Evolutionary conservation across 2,888 invertebrate genomes (phyloP).

Genomic region (Stenotaenia linearis): DNA sequence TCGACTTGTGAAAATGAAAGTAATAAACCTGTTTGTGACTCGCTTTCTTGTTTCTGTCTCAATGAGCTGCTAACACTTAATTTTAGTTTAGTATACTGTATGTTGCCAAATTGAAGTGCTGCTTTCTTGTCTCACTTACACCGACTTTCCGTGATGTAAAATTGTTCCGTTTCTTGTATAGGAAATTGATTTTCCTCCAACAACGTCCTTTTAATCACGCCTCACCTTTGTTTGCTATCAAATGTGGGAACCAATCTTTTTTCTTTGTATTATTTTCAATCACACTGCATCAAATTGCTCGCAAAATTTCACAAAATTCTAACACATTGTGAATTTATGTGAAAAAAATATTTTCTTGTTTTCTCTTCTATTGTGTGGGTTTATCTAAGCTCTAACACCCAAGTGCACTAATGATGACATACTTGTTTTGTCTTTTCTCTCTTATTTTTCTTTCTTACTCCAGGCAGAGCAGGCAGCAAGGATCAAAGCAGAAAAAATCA

Average conservation of each 20-base stretch:
- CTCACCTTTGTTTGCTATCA: not conserved
- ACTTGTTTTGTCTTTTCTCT: conserved; percentile 26
- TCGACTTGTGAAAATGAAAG: not conserved
- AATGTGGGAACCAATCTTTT: not conserved
- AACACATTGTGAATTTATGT: not conserved
- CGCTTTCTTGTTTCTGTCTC: not conserved
- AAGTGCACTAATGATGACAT: conserved; percentile 21
- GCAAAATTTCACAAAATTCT: not conserved
- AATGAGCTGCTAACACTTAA: not conserved
- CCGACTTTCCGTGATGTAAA: not conserved
- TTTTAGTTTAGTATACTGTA: not conserved
- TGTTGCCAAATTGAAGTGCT: not conserved
- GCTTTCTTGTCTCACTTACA: not conserved
- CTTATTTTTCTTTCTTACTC: conserved; percentile 34
- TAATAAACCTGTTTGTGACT: not conserved
- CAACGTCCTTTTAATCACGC: not conserved
- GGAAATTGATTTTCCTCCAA: not conserved
- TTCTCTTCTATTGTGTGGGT: conserved; percentile 32
- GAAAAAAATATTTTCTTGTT: conserved; percentile 28
- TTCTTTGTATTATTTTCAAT: conserved; percentile 13
- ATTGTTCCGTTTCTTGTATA: not conserved
- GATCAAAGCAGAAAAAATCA: conserved; percentile 90
- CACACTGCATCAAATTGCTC: not conserved
- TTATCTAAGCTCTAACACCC: conserved; percentile 11
- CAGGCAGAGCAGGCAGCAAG: conserved; percentile 64